Conservation (phyloP, 2,888 invertebrate species). For the Eudemis profundana region DNA sequence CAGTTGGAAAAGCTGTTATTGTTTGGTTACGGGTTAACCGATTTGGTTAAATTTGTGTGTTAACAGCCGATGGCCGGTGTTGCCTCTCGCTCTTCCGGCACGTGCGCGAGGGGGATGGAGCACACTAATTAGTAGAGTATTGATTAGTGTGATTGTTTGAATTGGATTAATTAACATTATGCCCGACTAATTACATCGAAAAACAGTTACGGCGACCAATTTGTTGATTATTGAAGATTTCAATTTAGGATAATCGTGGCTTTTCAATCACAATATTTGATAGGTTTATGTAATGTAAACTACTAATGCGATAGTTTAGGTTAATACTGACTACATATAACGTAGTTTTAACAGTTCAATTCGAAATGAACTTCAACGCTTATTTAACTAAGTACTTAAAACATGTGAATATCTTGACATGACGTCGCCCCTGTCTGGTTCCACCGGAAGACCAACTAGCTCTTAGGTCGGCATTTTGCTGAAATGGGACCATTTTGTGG, state of each 20-base stretch:
- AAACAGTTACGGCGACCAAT: conserved; percentile 36
- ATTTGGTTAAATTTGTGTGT: conserved; percentile 84
- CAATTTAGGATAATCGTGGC: not conserved
- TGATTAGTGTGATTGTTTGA: conserved; percentile 75
- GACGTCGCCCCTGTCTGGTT: too few species aligned
- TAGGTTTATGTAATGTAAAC: not conserved
- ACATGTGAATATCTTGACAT: too few species aligned
- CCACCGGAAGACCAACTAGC: too few species aligned
- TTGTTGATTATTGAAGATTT: conserved; percentile 19
- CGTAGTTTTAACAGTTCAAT: too few species aligned
- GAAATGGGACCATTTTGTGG: too few species aligned
- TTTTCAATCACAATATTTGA: not conserved
- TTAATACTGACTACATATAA: too few species aligned
- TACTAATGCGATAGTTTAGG: not conserved
- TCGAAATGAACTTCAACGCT: too few species aligned
- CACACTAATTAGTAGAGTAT: conserved; percentile 70
- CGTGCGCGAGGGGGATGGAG: conserved; percentile 53
- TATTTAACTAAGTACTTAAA: too few species aligned
- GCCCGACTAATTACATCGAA: conserved; percentile 36
- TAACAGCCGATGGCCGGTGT: conserved; percentile 78
- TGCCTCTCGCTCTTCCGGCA: conserved; percentile 61
- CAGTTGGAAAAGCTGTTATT: conserved; percentile 84
- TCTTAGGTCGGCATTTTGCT: too few species aligned
- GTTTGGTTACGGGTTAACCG: conserved; percentile 84
- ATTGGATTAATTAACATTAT: conserved; percentile 64